These are phyloP conservation scores for Cancer borealis DNA, from an alignment of 2,888 invertebrate species.

Conservation along the genomic window DNA sequence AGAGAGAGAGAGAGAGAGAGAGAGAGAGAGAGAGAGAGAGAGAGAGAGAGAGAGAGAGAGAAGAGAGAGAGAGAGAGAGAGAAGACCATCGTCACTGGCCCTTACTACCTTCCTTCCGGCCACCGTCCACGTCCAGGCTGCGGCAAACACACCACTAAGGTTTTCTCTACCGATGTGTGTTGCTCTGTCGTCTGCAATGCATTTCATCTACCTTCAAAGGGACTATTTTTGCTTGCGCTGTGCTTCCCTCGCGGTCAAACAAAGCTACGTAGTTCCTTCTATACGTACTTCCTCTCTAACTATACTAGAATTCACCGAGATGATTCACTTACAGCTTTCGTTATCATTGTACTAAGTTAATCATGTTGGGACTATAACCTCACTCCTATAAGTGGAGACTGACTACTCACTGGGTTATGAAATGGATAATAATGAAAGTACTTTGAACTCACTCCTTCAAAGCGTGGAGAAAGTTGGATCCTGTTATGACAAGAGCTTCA, in stretches of 20 bases:
- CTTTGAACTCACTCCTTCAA: neutral
- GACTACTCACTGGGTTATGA: no score
- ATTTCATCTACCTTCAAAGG: neutral
- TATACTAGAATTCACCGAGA: neutral
- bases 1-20: neutral
- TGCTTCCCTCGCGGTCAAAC: neutral
- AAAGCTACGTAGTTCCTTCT: neutral
- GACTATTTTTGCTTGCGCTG: neutral
- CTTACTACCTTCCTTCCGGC: neutral
- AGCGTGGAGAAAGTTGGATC: no score
- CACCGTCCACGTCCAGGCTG: neutral
- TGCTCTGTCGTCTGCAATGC: neutral
- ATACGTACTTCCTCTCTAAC: neutral
- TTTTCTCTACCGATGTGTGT: neutral
- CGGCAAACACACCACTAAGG: neutral
- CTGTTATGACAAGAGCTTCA: no score
- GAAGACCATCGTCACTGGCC: neutral
- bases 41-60: neutral
- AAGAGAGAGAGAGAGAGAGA: neutral
- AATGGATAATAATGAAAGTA: no score
- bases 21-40: neutral
- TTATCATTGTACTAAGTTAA: no score
- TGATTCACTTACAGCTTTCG: neutral
- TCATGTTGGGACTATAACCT: neutral
- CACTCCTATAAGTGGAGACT: neutral